Evolutionary conservation across 2,113 vertebrate species (phyloP), one percentile per base, ranked within the genome.

Genomic region (Apaloderma vittatum): DNA sequence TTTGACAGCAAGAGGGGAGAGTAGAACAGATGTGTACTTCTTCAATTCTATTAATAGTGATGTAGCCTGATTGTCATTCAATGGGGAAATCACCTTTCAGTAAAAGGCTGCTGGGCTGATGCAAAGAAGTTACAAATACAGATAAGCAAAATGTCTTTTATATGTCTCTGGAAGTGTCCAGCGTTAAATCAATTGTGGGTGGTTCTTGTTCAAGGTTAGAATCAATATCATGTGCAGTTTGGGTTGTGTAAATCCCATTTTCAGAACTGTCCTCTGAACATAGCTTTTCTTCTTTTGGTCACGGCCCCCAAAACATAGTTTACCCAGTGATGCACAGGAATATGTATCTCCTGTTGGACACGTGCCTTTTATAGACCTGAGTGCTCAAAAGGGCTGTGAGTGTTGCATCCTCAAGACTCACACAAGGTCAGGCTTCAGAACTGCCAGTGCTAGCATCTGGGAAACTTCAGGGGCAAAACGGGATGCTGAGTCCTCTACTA

Each of bases 31-130:
- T 95, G 94, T 94, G 85, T 90, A 63, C 94, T 90, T 67, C 75
- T 92, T 95, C 92, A 68, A 12, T 78, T 88, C 95, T 94, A 95
- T 97, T 95, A 94, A 97, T 96, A 96, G 92, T 86, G 71, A 34
- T 24, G 49, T 81, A 94, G 84, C 86, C 66, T 94, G 93, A 96
- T 92, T 97, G 84, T 86, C 91, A 97, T 92, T 95, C 94, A 96
- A 49, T 32, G 72, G 83, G 75, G 87, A 94, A 96, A 94, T 93
- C 73, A 94, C 85, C 96, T 92, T 96, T 88, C 90, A 68, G 49
- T 48, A 77, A 36, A 63, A 59, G 49, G 63, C 59, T 95, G 90
- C 62, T 73, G 51, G 62, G 36, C 5, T 86, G 63, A 80, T 83
- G 51, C 29, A 90, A 80, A 91, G 62, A 87, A 63, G 62, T 66